These are phyloP conservation scores for Gryllus bimaculatus DNA, from an alignment of 1,140 invertebrate genomes.

Conservation along the genomic window DNA sequence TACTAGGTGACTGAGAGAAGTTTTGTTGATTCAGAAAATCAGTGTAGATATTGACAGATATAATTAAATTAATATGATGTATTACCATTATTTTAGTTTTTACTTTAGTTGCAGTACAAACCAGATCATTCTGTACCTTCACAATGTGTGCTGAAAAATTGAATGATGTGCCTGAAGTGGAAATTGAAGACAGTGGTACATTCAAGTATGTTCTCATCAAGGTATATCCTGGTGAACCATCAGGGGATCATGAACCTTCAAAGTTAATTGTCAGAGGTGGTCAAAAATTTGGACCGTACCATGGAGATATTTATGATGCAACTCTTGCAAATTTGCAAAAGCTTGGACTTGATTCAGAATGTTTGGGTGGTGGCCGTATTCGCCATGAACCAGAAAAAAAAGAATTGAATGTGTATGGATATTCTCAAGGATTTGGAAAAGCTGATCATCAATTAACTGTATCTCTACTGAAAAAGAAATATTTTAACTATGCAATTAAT, in stretches of 20 bases:
- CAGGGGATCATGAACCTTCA: constrained; percentile 31
- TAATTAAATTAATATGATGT: not conserved
- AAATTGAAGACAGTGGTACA: constrained; percentile 65
- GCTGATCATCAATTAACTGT: constrained; percentile 72
- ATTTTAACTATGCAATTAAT: constrained; percentile 61
- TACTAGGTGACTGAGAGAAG: too few relatives aligned
- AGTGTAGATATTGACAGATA: too few relatives aligned
- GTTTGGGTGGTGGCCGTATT: constrained; percentile 77
- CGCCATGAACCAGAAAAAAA: constrained; percentile 62
- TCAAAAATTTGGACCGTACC: constrained; percentile 8
- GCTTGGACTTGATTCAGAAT: constrained; percentile 53
- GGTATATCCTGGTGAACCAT: constrained; percentile 41
- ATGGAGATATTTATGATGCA: constrained; percentile 58
- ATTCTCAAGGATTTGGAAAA: constrained; percentile 75
- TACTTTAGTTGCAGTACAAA: not conserved
- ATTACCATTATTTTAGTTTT: constrained; percentile 12
- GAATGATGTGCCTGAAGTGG: constrained; percentile 55
- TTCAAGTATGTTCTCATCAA: constrained; percentile 85
- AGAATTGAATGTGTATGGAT: constrained; percentile 74
- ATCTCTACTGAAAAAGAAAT: constrained; percentile 61
- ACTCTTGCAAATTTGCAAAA: constrained; percentile 40
- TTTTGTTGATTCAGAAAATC: too few relatives aligned
- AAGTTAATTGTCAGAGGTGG: constrained; percentile 63
- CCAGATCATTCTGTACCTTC: not conserved
- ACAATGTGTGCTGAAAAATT: constrained; percentile 26